Base-by-base conservation (phyloP, 2,888 invertebrate species). In the Panzeria rudis region DNA sequence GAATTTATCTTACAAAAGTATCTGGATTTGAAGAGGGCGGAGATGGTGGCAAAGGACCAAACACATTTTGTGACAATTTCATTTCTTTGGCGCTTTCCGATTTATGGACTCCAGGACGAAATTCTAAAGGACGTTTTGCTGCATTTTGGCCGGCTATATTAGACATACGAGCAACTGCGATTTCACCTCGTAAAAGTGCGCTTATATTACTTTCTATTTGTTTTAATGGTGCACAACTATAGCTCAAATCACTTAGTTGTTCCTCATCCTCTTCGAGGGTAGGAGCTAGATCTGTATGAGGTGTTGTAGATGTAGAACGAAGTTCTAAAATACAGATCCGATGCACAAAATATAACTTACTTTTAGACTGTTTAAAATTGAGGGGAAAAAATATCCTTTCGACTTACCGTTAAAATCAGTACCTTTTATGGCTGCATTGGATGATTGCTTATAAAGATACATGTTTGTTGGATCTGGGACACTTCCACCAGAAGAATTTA, bases 21-120 rank as follows among this genome's bases (percentile, higher is more conserved):
- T 90, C 90, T 52, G 89, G 89, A 88, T 90, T 90, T n/a, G 90
- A 90, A 69, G 89, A 89, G 29, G 92, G 92, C 78, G 93, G 93
- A 72, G 93, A 92, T 69, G 93, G 92, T 72, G 93, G 93, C 86
- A 93, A 87, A 17, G 93, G 93, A 15, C 93, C 93, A 82, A 93
- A 91, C 68, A 89, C 88, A 84, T 89, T 89, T 84, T 93, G 93
- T 25, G 93, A 93, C 32, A 93, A 86, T 82, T 93, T 93, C 93
- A 95, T 95, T 90, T 96, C 96, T 91, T 95, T 95, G 82, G 95
- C 95, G 90, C 95, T 95, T 89, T 95, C 95, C 17, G 95, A 95
- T 91, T 95, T 96, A 90, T 96, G 95, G 91, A 95, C 95, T 87
- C 95, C 95, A 54, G 92, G 92, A 88, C 95, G 91, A 90, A 93